These are phyloP conservation scores for Montipora efflorescens DNA, from an alignment of 64 coral and sea anemone species.

Conservation along the genomic window DNA sequence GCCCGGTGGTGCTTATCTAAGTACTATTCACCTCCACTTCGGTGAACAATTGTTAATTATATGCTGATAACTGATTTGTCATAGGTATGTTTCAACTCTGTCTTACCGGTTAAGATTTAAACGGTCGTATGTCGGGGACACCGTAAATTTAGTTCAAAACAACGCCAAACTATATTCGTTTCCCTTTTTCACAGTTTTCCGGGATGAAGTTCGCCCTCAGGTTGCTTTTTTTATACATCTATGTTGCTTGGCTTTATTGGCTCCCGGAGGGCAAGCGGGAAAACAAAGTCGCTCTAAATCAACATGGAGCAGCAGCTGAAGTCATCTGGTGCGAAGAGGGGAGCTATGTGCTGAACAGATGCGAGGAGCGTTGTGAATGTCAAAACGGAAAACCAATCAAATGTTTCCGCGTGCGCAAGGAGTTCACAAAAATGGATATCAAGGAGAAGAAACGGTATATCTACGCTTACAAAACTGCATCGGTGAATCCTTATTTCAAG, in stretches of 20 bases:
- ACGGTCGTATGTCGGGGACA: too few relatives aligned
- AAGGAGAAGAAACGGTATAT: constrained; percentile 64
- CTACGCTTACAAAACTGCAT: constrained; percentile 53
- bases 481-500: constrained; percentile 19
- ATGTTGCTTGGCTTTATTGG: neutral
- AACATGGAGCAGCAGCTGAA: neutral
- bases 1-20: too few relatives aligned
- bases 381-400: constrained; percentile 25
- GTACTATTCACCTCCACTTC: too few relatives aligned
- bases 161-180: neutral
- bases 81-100: too few relatives aligned
- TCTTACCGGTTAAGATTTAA: too few relatives aligned
- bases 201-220: neutral
- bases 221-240: neutral
- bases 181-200: neutral
- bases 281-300: neutral
- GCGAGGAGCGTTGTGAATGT: constrained; percentile 64
- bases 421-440: constrained; percentile 50
- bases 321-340: constrained; percentile 3
- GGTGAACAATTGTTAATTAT: too few relatives aligned
- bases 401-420: constrained; percentile 61
- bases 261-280: neutral
- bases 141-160: neutral
- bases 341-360: constrained; percentile 37
- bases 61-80: too few relatives aligned